These are phyloP conservation scores for Artemisiospiza belli DNA, from an alignment of 2,113 vertebrate genomes.

Conservation along the genomic window DNA sequence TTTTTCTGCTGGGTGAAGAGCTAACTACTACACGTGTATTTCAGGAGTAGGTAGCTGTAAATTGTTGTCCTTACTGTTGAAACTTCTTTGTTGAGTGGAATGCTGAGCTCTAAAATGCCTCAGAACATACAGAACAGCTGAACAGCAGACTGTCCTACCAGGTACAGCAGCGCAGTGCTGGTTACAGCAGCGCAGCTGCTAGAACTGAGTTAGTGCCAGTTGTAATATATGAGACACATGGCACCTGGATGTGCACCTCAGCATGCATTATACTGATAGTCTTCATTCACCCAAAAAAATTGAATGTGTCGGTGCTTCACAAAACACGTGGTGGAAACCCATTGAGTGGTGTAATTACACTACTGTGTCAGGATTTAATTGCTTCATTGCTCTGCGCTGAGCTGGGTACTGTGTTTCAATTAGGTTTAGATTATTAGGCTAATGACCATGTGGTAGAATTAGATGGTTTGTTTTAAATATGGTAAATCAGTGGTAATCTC, in stretches of 20 bases:
- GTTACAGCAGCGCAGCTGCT: background rate
- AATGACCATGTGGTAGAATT: background rate
- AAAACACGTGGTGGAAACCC: fast-evolving
- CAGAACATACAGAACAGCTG: fast-evolving
- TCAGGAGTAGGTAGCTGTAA: background rate
- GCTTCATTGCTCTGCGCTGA: background rate
- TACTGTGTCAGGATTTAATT: fast-evolving
- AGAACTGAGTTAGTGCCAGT: background rate
- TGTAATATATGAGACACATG: fast-evolving
- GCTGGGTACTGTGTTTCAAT: background rate
- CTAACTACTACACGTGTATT: fast-evolving
- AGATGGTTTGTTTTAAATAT: background rate
- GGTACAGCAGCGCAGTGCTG: fast-evolving
- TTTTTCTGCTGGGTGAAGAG: background rate
- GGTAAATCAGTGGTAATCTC: background rate
- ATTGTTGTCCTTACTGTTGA: no score
- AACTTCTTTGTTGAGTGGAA: background rate
- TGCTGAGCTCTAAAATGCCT: background rate
- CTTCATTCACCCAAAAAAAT: background rate
- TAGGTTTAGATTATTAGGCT: background rate
- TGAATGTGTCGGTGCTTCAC: background rate
- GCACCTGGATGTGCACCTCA: background rate
- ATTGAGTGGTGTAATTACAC: fast-evolving
- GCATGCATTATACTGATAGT: fast-evolving
- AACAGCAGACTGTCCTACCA: no score